Percentiles rank a stretch among this genome's conserved stretches.
These are phyloP conservation scores for Trissolcus basalis DNA, from an alignment of 1,140 invertebrate genomes.

Conservation along the genomic window DNA sequence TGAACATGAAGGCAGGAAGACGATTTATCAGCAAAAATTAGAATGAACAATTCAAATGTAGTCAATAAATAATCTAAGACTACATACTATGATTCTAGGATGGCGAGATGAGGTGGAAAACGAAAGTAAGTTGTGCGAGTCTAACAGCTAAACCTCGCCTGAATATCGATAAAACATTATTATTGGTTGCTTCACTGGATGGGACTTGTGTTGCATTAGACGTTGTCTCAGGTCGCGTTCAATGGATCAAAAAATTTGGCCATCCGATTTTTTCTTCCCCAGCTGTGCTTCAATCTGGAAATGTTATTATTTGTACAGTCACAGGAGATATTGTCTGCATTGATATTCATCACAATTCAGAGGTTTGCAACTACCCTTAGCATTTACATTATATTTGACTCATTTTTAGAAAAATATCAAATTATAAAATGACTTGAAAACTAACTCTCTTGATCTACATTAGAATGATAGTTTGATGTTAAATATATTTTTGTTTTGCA, in stretches of 20 bases:
- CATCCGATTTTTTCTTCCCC: constrained; percentile 83
- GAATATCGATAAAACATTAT: constrained; percentile 67
- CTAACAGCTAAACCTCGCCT: constrained; percentile 80
- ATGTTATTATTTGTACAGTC: constrained; percentile 78
- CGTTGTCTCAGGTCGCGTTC: constrained; percentile 69
- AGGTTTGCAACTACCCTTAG: too few relatives aligned
- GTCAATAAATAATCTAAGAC: too few relatives aligned
- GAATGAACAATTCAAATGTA: too few relatives aligned
- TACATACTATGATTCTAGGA: constrained; percentile 62
- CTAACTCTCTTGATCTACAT: too few relatives aligned
- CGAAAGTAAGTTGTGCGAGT: constrained; percentile 73
- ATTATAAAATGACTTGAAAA: too few relatives aligned
- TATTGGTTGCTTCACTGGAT: constrained; percentile 78
- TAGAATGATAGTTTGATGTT: too few relatives aligned
- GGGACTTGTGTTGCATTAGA: constrained; percentile 77
- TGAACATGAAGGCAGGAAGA: constrained; percentile 70
- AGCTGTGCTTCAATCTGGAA: constrained; percentile 70
- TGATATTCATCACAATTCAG: constrained; percentile 66
- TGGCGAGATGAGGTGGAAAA: constrained; percentile 74
- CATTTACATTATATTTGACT: too few relatives aligned
- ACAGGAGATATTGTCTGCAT: constrained; percentile 78
- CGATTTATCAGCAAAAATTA: too few relatives aligned
- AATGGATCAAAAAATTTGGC: constrained; percentile 76
- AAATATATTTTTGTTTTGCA: constrained; percentile 74
- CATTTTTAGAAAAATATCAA: too few relatives aligned